Base-by-base conservation (phyloP, 2,797 vertebrate species). In the Sebastiscus tertius region DNA sequence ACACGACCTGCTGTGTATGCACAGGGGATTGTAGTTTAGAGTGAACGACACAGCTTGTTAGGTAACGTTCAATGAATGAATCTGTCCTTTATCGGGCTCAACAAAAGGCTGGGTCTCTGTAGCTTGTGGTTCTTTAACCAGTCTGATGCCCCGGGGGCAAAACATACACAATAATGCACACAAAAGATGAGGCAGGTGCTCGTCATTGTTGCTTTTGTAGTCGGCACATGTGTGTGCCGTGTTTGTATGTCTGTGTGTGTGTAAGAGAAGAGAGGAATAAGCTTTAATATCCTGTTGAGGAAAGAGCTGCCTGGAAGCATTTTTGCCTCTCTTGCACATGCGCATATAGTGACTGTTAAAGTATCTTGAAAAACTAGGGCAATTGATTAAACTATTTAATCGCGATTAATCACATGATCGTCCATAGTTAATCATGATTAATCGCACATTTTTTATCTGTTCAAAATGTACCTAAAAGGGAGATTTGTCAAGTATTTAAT, bases 251-350 rank as follows among this genome's bases (percentile, higher is more conserved):
- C 9, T 64, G 59, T 85, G 60, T 39, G 52, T 71, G 22, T 71
- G 34, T 70, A n/a, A 20, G 56, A 55, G 16, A 72, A 33, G 26
- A 33, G n/a, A 60, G 34, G 75, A 67, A 70, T 84, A 82, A 86
- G 72, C 90, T 89, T 90, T 84, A 87, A 93, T 91, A 90, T 93
- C 90, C 88, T 90, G 87, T 86, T 42, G 33, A 80, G 68, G 79
- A 72, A 71, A 27, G 65, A 67, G 27, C 62, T 71, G 36, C 73
- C 77, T 79, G 66, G 34, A 80, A 72, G 59, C 27, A 72, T 81
- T 75, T 62, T 71, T 52, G 26, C 8, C 64, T 69, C 36, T 75
- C 42, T 27, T 68, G 61, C 33, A 71, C 36, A 60, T 61, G 52
- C 18, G 62, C 16, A 70, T 64, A 13, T 55, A 69, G 46, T 71